A percentile compares a stretch with the other conserved stretches of the same genome.
phyloP scores from a whole-genome alignment of 1,140 invertebrate genomes.

The Heterodera carotae region DNA sequence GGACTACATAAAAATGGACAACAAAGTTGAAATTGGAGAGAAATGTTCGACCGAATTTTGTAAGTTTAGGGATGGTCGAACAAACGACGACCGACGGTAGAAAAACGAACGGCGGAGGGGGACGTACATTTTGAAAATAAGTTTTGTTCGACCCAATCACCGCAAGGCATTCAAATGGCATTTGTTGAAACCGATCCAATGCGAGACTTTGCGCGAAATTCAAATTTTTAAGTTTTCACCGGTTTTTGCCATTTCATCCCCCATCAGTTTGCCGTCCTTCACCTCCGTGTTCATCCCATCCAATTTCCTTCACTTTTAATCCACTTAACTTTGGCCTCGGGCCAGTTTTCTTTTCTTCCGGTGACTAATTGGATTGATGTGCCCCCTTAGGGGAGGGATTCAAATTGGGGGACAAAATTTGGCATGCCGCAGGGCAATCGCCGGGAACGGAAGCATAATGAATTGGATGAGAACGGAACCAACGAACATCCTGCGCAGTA shows the following conservation, averaged over 20 bases:
- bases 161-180: too few species aligned
- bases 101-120: neutral
- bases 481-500: too few species aligned
- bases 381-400: neutral
- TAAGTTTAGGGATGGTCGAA: too few species aligned
- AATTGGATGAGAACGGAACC: neutral
- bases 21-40: too few species aligned
- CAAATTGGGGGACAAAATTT: neutral
- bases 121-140: too few species aligned
- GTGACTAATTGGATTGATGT: slow-evolving; percentile 11
- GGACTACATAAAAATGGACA: too few species aligned
- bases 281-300: neutral
- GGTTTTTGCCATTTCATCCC: too few species aligned
- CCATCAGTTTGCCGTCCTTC: too few species aligned
- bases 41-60: neutral
- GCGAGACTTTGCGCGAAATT: too few species aligned
- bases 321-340: slow-evolving; percentile 1
- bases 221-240: too few species aligned
- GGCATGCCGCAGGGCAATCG: neutral
- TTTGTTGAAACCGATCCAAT: neutral
- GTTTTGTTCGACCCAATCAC: too few species aligned
- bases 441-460: neutral
- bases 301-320: slow-evolving; percentile 16
- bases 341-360: neutral
- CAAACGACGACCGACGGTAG: too few species aligned